Percentiles rank a stretch among this genome's conserved stretches.
These are phyloP conservation scores for Trachelus troglodyta DNA, from an alignment of 2,888 invertebrate genomes.

Conservation along the genomic window DNA sequence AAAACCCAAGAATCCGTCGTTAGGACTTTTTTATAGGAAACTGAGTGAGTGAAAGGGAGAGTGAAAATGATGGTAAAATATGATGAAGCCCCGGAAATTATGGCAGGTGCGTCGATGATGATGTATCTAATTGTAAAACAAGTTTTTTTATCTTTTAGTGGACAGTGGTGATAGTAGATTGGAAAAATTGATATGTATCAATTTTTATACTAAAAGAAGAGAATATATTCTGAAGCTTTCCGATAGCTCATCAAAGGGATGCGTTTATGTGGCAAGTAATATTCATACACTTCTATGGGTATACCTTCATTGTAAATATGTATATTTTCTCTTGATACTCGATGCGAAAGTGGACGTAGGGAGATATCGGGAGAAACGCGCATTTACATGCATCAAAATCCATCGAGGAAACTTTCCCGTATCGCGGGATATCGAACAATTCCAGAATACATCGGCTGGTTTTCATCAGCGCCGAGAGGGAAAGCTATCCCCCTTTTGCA, in stretches of 20 bases:
- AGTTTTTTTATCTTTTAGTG: background rate
- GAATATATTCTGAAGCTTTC: background rate
- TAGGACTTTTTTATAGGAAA: background rate
- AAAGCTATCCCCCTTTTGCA: background rate
- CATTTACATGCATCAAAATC: slow-evolving; percentile 10
- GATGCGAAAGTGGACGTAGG: background rate
- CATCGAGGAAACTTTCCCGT: background rate
- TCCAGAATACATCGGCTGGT: background rate
- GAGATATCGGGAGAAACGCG: background rate
- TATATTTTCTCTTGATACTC: background rate
- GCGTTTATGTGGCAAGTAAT: background rate
- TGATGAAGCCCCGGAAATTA: background rate
- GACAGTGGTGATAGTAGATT: background rate
- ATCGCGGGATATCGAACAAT: background rate
- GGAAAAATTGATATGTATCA: background rate
- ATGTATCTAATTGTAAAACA: background rate
- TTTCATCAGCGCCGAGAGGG: background rate
- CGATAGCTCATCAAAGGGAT: background rate
- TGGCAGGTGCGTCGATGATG: background rate
- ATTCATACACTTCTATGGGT: background rate
- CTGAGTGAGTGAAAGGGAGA: too few relatives aligned
- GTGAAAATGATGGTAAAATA: background rate
- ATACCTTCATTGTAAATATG: background rate
- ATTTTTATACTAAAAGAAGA: background rate
- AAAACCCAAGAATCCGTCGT: background rate